Evolutionary conservation across 1,140 invertebrate genomes (phyloP).

Genomic region (Teleopsis dalmanni): DNA sequence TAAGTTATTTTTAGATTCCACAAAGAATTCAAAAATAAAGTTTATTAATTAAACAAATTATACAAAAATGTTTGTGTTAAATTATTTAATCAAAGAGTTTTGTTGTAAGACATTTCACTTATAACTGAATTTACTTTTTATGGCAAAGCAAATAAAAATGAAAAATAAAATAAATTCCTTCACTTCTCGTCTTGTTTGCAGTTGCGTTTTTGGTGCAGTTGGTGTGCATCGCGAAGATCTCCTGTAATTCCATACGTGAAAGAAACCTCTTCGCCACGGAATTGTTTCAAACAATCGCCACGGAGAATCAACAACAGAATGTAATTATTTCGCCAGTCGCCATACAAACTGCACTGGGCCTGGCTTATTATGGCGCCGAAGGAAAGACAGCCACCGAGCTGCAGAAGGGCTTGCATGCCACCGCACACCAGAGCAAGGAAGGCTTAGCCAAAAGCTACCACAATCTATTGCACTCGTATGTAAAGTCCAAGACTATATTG

Average conservation of each 20-base stretch:
- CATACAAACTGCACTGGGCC: slow-evolving; percentile 32
- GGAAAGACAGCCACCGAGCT: slow-evolving; percentile 31
- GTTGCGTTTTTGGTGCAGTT: not conserved
- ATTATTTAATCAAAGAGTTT: too few species aligned
- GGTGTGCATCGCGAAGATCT: not conserved
- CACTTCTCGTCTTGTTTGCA: not conserved
- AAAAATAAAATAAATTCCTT: not conserved
- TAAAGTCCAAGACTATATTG: slow-evolving; percentile 37
- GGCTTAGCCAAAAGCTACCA: slow-evolving; percentile 36
- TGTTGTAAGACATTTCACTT: too few species aligned
- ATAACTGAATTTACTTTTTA: too few species aligned
- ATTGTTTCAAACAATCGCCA: slow-evolving; percentile 38
- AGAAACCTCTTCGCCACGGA: slow-evolving; percentile 39
- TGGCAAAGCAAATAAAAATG: too few species aligned
- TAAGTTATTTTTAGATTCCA: too few species aligned
- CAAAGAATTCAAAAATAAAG: too few species aligned
- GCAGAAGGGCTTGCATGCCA: slow-evolving; percentile 32
- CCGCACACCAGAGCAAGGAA: slow-evolving; percentile 36
- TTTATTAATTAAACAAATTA: too few species aligned
- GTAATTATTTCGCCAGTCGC: slow-evolving; percentile 40
- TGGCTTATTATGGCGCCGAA: slow-evolving; percentile 38
- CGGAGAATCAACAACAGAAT: slow-evolving; percentile 36
- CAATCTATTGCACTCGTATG: slow-evolving; percentile 32
- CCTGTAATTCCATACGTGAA: slow-evolving; percentile 32
- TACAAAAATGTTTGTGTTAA: too few species aligned